Evolutionary conservation across 1,140 invertebrate genomes (phyloP), one percentile per base, ranked within the genome.

Genomic region (Brachionus calyciflorus): DNA sequence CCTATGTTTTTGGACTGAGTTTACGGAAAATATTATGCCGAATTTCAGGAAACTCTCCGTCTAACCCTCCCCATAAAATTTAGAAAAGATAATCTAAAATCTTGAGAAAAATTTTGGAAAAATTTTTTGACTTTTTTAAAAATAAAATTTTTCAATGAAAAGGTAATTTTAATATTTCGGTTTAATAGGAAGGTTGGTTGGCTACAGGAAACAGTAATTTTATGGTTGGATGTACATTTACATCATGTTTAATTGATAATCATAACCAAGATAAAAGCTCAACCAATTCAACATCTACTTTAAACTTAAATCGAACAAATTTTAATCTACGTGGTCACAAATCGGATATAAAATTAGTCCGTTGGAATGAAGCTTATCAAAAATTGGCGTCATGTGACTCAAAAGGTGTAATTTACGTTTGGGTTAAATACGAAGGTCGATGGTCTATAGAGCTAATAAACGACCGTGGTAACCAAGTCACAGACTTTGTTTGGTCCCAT

Each of bases 361-460:
- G 93, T 86, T 99, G 96, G 96, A 99, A 98, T 86, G 93, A 96
- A 84, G 93, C 95, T 0, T 98, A 97, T 84, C 94, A 98, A 85
- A 98, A 98, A 84, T 83, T 99, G 76, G 95, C 95, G 1, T 96
- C 94, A 4, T 98, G 95, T 86, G 96, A 98, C 87, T 93, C 91
- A 80, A 94, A 93, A 0, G 96, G 96, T 12, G 93, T 98, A 33
- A 98, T 98, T 81, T 99, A 98, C 85, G 94, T 99, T 4, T 98
- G 96, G 96, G 97, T 97, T 79, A 97, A 97, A 83, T 98, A 98
- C 84, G 96, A 98, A 83, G 94, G 95, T 6, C 88, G 95, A 12
- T 99, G 96, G 96, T 97, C 94, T 77, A 97, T 98, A 79, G 96
- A 99, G 86, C 88, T 98, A 65, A 98, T 99, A 81, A 99, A 99